Base-by-base conservation (phyloP, 2,888 invertebrate species). In the Sminthurides aquaticus region DNA sequence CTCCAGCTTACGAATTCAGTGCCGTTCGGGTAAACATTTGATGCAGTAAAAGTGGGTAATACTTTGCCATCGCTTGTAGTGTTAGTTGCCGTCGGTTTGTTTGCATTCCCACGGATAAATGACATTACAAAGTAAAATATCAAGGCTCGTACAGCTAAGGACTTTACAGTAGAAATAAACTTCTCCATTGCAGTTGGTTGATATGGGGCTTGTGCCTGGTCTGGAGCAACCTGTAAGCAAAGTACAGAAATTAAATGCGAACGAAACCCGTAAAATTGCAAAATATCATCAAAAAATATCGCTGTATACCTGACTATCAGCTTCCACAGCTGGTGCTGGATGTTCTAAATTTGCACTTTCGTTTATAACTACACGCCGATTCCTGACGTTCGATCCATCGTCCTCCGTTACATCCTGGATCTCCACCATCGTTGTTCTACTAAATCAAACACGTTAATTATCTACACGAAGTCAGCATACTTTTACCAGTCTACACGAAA, bases 1-100 rank as follows among this genome's bases (percentile, higher is more conserved):
- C n/a, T 34, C 29, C 27, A 34, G 71, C 73, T 71, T 77, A 83
- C 83, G 79, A 92, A 86, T 57, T 85, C 77, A 43, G 91, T 89
- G 61, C 91, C 92, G 80, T 92, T 92, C 59, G 85, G 79, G 79
- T 91, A 92, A 77, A 88, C 85, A 79, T 94, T 93, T 75, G 84
- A 80, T 8, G 87, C 85, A 49, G 84, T 82, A 57, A 81, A 74
- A 72, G 81, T 80, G 52, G 84, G 82, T 56, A 81, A 74, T 70
- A 81, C 80, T 48, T 77, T 68, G 20, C 64, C 67, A 58, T 62
- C 69, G 1, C 69, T 69, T 43, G 72, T 75, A 2, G 62, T 57
- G 15, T 64, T 57, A 3, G 63, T 63, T 2, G 54, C 59, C 8
- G 67, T 27, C 29, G 67, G 65, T 20, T 67, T 71, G 18, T 48